Evolutionary conservation across 2,797 vertebrate genomes (phyloP).

Genomic region (Aphelocoma californica): DNA sequence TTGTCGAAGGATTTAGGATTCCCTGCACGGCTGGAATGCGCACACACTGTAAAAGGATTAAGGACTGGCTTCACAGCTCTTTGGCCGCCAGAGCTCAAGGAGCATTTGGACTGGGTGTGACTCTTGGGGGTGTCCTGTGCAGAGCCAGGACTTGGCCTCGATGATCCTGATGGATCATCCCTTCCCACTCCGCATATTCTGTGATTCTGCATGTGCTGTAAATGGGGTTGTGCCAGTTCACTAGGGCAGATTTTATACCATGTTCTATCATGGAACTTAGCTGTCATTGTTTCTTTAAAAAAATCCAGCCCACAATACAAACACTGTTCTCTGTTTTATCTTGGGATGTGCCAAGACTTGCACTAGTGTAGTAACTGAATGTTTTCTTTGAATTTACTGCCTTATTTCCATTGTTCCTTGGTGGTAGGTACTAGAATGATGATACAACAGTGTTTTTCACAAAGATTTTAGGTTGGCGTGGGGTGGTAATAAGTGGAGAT

Average conservation of each 20-base stretch:
- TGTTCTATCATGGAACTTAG: not conserved
- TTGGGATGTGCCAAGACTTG: not conserved
- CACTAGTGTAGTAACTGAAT: not conserved
- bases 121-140: not conserved
- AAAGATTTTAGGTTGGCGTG: not conserved
- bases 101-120: not conserved
- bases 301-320: not conserved
- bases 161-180: not conserved
- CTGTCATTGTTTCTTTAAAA: not conserved
- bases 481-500: accelerated
- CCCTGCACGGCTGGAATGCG: not conserved
- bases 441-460: not conserved
- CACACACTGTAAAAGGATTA: not conserved
- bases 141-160: not conserved
- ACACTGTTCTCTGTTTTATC: not conserved
- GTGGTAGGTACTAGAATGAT: not conserved
- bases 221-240: not conserved
- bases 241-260: not conserved
- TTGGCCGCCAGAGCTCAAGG: not conserved
- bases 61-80: not conserved
- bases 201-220: not conserved
- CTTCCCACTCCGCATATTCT: not conserved
- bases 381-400: not conserved
- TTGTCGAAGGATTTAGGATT: not conserved
- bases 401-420: not conserved